A percentile compares a stretch with the other conserved stretches of the same genome.
These are phyloP conservation scores for Sylvia atricapilla DNA, from an alignment of 2,113 vertebrate species.

Conservation along the genomic window DNA sequence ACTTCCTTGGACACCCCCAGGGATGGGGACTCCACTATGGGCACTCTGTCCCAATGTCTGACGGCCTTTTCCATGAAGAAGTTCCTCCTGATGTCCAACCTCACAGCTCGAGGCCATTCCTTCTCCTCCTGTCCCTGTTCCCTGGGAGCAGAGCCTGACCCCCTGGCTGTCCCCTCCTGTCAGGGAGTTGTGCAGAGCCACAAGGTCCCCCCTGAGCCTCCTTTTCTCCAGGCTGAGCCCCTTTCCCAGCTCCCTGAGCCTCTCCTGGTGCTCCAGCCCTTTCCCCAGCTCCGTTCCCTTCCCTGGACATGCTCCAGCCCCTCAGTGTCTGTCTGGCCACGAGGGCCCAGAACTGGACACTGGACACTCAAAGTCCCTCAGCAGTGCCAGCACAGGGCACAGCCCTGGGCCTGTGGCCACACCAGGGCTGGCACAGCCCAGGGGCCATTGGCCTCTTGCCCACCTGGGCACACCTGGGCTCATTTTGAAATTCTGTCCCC, in stretches of 20 bases:
- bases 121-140: background rate
- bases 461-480: background rate
- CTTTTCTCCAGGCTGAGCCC: background rate
- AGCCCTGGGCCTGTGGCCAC: background rate
- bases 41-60: background rate
- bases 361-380: fast-evolving
- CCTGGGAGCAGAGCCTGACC: background rate
- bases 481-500: background rate
- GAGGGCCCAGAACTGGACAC: background rate
- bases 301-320: background rate
- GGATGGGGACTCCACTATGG: background rate
- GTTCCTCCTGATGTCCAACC: background rate
- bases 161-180: background rate
- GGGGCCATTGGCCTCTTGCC: background rate
- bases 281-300: background rate
- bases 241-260: background rate
- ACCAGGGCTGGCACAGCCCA: background rate
- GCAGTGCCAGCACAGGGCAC: background rate
- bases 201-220: background rate
- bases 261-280: background rate
- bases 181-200: background rate
- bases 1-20: background rate
- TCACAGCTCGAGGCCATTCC: fast-evolving
- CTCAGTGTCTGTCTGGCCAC: background rate
- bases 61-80: background rate